Percentiles rank a stretch among this genome's conserved stretches.
Evolutionary conservation across 2,113 vertebrate genomes (phyloP).

Genomic region (Cyphomyrus plagiostoma): DNA sequence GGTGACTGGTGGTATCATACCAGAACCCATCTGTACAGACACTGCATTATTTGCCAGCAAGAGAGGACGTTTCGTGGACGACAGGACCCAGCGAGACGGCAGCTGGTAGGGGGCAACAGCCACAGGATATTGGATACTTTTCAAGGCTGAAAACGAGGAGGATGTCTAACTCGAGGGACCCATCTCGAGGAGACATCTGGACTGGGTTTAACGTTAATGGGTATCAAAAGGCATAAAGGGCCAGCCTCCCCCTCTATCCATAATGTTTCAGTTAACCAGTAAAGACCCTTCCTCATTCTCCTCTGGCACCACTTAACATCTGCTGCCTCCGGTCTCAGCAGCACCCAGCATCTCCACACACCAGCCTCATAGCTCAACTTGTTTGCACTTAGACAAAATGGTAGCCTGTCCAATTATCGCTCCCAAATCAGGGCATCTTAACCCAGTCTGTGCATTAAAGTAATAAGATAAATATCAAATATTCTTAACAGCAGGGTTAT

Average conservation of each 20-base stretch:
- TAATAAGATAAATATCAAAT: not conserved
- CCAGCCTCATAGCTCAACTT: not conserved
- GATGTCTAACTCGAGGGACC: not conserved
- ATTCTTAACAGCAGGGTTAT: not conserved
- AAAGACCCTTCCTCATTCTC: not conserved
- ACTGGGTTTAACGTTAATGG: slow-evolving; percentile 26
- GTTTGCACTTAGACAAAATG: not conserved
- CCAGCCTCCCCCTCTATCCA: not conserved
- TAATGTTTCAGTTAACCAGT: not conserved
- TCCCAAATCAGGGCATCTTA: not conserved
- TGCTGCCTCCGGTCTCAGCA: not conserved
- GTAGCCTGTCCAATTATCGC: not conserved
- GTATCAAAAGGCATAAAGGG: slow-evolving; percentile 8
- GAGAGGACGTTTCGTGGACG: not conserved
- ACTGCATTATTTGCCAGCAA: not conserved
- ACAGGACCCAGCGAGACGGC: not conserved
- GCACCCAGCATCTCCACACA: not conserved
- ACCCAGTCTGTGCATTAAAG: not conserved
- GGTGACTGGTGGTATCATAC: not conserved
- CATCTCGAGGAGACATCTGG: slow-evolving; percentile 26
- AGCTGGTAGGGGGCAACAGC: slow-evolving; percentile 12
- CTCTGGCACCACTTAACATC: not conserved
- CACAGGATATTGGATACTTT: slow-evolving; percentile 1
- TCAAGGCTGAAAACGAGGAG: not conserved
- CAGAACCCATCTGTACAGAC: slow-evolving; percentile 4